Base-by-base conservation (phyloP, 2,888 invertebrate species). In the Netelia melanura region DNA sequence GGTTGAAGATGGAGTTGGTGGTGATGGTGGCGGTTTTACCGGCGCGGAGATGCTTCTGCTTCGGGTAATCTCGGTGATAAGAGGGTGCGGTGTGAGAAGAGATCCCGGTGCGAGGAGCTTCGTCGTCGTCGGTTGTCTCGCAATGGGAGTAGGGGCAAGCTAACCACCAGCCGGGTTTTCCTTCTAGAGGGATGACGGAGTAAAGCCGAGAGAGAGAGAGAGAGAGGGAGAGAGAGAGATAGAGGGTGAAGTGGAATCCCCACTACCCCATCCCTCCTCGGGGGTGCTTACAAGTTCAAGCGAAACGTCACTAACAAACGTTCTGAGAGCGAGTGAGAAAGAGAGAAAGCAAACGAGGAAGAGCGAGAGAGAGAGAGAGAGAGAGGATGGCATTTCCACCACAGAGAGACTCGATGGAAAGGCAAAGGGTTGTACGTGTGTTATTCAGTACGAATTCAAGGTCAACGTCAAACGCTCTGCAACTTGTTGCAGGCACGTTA, bases 401-500 rank as follows among this genome's bases (percentile, higher is more conserved):
- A 84, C 86, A 86, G 77, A 83, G 71, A 85, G 74, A 65, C 74
- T 83, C 72, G 52, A 87, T 89, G 88, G 86, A 89, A 77, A 64
- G 82, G 78, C 81, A 86, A 87, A 86, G 84, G 86, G 87, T 80
- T 86, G 87, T 21, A 52, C 71, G 84, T 87, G 87, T 83, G 87
- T 87, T 90, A 88, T 88, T 88, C 88, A 84, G 77, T 86, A 83
- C 86, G 86, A 80, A 74, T 82, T 81, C 85, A 85, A 85, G 85
- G 78, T 82, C 85, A 85, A 82, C 79, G 65, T 77, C 70, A 72
- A 86, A 88, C 89, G 87, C 88, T 87, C 91, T 90, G 91, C 92
- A 92, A 92, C 92, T 92, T 92, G 92, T 92, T 92, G 92, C 92
- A 88, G 91, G 86, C 86, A 89, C 90, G 89, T 89, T 91, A 91